phyloP scores from a whole-genome alignment of 2,797 vertebrate genomes.

The Crax fasciolata region DNA sequence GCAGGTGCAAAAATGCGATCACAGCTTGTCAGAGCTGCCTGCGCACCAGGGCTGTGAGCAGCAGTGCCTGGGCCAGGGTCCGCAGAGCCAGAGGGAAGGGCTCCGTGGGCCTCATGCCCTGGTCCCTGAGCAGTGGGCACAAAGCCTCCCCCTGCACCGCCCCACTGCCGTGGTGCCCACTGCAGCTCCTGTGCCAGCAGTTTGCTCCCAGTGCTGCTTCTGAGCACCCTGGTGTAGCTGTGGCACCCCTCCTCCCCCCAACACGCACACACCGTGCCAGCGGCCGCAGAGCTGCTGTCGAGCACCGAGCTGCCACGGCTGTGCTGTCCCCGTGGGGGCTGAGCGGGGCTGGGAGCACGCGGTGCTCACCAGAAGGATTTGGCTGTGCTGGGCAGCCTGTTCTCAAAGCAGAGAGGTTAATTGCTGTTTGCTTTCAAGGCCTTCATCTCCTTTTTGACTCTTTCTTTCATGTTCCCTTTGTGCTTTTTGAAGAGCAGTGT shows the following conservation, averaged over 20 bases:
- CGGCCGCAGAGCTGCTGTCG: neutral
- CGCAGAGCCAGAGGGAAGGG: neutral
- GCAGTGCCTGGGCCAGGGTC: neutral
- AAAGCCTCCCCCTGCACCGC: neutral
- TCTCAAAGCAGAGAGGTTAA: constrained; percentile 19
- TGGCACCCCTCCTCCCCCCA: neutral
- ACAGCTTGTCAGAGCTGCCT: neutral
- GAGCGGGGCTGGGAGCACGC: neutral
- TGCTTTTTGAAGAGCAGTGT: neutral
- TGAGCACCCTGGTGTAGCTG: neutral
- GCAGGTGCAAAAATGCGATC: neutral
- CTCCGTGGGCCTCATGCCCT: fast-evolving
- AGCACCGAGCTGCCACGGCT: neutral
- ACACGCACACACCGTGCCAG: fast-evolving
- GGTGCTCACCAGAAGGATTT: neutral
- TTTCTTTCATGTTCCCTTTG: neutral
- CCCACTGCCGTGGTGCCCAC: fast-evolving
- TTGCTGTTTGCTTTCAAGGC: constrained; percentile 14
- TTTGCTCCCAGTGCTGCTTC: neutral
- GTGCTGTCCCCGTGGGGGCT: neutral
- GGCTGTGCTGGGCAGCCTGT: neutral
- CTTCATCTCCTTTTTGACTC: neutral
- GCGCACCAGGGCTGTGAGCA: neutral
- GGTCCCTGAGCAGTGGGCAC: neutral
- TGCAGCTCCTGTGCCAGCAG: fast-evolving